Evolutionary conservation across 2,888 invertebrate genomes (phyloP).

Genomic region (Acleris laterana): DNA sequence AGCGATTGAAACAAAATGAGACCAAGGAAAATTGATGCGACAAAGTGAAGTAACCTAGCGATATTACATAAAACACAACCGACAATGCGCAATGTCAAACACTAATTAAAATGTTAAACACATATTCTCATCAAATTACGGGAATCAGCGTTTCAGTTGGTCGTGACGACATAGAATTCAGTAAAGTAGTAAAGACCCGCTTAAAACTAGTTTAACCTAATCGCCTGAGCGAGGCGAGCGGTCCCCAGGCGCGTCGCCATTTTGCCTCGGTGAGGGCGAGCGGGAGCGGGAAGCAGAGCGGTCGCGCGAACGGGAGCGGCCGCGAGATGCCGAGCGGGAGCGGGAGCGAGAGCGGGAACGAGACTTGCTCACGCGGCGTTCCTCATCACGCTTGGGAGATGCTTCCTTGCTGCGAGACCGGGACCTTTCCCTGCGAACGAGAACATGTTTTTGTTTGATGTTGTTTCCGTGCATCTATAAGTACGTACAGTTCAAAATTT

Average conservation of each 20-base stretch:
- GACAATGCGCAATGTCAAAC: no score
- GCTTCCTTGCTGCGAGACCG: constrained; percentile 87
- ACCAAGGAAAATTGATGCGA: background rate
- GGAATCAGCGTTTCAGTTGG: no score
- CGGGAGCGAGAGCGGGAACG: constrained; percentile 61
- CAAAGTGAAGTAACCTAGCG: no score
- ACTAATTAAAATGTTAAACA: no score
- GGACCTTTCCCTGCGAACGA: constrained; percentile 85
- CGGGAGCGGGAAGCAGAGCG: constrained; percentile 63
- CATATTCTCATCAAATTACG: no score
- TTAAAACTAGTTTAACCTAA: constrained; percentile 44
- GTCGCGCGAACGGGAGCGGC: constrained; percentile 62
- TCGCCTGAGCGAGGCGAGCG: constrained; percentile 78
- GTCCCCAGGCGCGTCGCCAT: constrained; percentile 68
- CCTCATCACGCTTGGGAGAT: constrained; percentile 73
- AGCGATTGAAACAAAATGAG: background rate
- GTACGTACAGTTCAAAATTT: no score
- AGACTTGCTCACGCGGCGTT: constrained; percentile 70
- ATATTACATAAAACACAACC: no score
- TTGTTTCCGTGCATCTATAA: background rate
- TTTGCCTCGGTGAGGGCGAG: constrained; percentile 70
- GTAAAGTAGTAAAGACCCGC: constrained; percentile 26
- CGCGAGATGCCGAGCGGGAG: constrained; percentile 58
- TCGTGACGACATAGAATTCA: constrained; percentile 1
- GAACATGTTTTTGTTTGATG: constrained; percentile 31